A percentile compares a stretch with the other conserved stretches of the same genome.
These are phyloP conservation scores for Eupelmus urozonus DNA, from an alignment of 2,888 invertebrate species.

Conservation along the genomic window DNA sequence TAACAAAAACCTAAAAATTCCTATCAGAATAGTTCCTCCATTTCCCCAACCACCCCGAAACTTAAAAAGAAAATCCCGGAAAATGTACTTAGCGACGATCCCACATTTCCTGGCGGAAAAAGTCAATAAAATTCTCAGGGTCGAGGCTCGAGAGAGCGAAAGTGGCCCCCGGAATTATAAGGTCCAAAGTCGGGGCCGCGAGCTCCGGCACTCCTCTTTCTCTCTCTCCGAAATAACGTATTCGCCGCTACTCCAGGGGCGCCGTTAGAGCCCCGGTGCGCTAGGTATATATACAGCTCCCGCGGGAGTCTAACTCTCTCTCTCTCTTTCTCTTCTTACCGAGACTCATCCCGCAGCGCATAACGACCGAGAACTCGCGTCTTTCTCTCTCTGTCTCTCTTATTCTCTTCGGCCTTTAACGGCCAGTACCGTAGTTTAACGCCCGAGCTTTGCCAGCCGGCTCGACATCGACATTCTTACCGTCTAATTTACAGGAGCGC, in stretches of 20 bases:
- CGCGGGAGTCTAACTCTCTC: conserved; percentile 73
- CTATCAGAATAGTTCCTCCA: neutral
- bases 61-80: conserved; percentile 16
- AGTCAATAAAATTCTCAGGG: conserved; percentile 60
- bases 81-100: conserved; percentile 29
- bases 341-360: conserved; percentile 72
- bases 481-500: conserved; percentile 52
- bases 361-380: conserved; percentile 67
- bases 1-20: too few species aligned
- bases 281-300: conserved; percentile 70
- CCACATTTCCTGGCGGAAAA: neutral
- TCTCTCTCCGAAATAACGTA: conserved; percentile 46
- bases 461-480: conserved; percentile 52
- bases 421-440: conserved; percentile 62
- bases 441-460: conserved; percentile 56
- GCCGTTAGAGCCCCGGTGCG: conserved; percentile 67
- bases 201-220: neutral
- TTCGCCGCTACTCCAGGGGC: conserved; percentile 65
- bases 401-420: conserved; percentile 3
- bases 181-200: neutral
- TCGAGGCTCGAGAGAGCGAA: conserved; percentile 44
- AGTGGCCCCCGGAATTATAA: conserved; percentile 35
- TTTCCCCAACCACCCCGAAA: too few species aligned
- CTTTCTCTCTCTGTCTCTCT: conserved; percentile 17
- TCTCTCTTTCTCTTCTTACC: too few species aligned